Conservation (phyloP, 2,797 vertebrate genomes). For the Allobates femoralis region DNA sequence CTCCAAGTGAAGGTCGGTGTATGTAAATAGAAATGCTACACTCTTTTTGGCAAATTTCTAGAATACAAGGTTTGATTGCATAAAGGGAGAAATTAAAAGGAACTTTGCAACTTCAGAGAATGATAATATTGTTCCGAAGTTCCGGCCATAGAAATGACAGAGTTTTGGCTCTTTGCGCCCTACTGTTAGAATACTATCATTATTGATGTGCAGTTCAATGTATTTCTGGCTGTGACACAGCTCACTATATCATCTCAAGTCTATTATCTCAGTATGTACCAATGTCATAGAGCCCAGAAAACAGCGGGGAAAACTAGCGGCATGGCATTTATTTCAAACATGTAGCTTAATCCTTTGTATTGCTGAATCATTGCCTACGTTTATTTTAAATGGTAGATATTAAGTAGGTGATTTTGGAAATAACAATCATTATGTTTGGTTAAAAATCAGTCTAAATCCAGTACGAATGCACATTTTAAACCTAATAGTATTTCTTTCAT, state of each 20-base stretch:
- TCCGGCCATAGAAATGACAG: not conserved
- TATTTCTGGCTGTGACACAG: slow-evolving; percentile 4
- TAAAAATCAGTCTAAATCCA: not conserved
- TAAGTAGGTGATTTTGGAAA: not conserved
- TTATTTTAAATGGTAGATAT: not conserved
- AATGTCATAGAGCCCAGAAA: not conserved
- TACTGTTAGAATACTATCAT: not conserved
- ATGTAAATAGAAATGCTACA: not conserved
- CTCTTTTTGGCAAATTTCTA: not conserved
- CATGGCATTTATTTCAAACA: not conserved
- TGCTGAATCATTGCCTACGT: not conserved
- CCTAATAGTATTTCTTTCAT: not conserved
- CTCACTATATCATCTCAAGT: not conserved
- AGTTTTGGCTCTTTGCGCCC: not conserved
- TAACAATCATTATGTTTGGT: not conserved
- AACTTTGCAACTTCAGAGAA: not conserved
- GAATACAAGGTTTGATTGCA: not conserved
- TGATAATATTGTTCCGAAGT: not conserved
- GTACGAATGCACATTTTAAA: not conserved
- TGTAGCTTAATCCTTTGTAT: not conserved
- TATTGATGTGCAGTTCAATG: not conserved
- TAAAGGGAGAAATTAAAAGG: not conserved
- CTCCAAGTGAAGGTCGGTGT: not conserved
- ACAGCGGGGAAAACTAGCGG: not conserved
- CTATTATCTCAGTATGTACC: not conserved